Evolutionary conservation across 2,113 vertebrate species (phyloP).

Genomic region (Oreochromis niloticus): DNA sequence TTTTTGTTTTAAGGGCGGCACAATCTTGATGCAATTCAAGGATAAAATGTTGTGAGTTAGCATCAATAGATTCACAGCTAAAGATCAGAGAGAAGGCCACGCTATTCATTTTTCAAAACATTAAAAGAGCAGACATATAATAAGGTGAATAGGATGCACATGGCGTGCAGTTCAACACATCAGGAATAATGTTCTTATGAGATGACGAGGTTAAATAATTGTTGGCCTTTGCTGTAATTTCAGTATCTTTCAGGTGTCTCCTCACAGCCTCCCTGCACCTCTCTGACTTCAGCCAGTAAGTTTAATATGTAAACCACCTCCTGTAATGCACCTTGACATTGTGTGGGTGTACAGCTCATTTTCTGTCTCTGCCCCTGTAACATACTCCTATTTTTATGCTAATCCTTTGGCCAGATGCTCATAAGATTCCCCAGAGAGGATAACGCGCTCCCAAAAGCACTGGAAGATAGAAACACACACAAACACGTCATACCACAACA

Average conservation of each 20-base stretch:
- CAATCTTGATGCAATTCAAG: background rate
- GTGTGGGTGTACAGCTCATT: background rate
- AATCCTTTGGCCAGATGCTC: background rate
- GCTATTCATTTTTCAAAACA: background rate
- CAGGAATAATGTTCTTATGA: background rate
- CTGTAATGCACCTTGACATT: background rate
- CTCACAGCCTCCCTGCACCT: background rate
- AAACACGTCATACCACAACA: background rate
- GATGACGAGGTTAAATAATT: background rate
- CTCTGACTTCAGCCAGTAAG: background rate
- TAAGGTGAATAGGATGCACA: background rate
- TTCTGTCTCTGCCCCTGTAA: background rate
- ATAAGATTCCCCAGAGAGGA: background rate
- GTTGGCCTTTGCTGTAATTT: background rate
- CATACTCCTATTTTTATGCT: slow-evolving; percentile 10
- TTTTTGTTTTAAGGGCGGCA: background rate
- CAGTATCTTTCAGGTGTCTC: background rate
- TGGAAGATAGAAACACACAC: background rate
- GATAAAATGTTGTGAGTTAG: background rate
- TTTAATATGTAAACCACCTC: background rate
- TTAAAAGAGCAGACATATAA: background rate
- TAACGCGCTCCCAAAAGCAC: background rate
- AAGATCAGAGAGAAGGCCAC: background rate
- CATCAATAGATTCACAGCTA: background rate
- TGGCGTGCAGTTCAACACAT: background rate